Percentiles rank a stretch among this genome's conserved stretches.
Evolutionary conservation across 2,113 vertebrate genomes (phyloP).

Genomic region (Gobiocypris rarus): DNA sequence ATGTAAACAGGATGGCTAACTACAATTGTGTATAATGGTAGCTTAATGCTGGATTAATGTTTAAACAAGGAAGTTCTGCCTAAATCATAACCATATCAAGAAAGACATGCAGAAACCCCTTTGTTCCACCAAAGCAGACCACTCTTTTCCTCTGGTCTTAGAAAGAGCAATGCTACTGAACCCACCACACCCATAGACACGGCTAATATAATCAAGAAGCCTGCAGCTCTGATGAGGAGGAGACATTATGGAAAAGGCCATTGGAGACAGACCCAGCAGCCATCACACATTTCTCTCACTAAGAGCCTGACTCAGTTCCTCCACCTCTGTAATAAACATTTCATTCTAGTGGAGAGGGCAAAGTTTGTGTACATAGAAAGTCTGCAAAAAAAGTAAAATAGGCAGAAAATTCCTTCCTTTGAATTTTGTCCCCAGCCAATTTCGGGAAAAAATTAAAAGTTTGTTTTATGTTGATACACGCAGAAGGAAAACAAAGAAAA

Average conservation of each 20-base stretch:
- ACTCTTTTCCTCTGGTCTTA: not conserved
- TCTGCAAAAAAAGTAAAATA: too few species aligned
- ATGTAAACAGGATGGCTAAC: not conserved
- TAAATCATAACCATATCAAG: not conserved
- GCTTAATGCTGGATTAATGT: not conserved
- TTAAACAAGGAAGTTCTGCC: not conserved
- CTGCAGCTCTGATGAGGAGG: conserved; percentile 12
- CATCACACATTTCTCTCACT: not conserved
- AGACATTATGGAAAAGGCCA: not conserved
- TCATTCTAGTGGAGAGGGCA: not conserved
- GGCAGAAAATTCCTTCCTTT: too few species aligned
- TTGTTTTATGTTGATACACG: not conserved
- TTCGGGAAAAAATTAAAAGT: too few species aligned
- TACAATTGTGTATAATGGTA: not conserved
- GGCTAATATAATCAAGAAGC: conserved; percentile 20
- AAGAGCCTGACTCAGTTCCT: conserved; percentile 14
- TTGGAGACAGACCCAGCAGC: not conserved
- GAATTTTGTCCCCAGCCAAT: too few species aligned
- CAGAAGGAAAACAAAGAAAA: not conserved
- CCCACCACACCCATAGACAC: conserved; percentile 1
- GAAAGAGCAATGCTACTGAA: not conserved
- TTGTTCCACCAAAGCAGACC: not conserved
- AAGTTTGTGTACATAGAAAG: not conserved
- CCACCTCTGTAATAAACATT: not conserved
- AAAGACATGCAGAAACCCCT: not conserved